Percentiles rank a stretch among this genome's conserved stretches.
These are phyloP conservation scores for Echinops telfairi DNA, from an alignment of 2,113 vertebrate species.

Conservation along the genomic window DNA sequence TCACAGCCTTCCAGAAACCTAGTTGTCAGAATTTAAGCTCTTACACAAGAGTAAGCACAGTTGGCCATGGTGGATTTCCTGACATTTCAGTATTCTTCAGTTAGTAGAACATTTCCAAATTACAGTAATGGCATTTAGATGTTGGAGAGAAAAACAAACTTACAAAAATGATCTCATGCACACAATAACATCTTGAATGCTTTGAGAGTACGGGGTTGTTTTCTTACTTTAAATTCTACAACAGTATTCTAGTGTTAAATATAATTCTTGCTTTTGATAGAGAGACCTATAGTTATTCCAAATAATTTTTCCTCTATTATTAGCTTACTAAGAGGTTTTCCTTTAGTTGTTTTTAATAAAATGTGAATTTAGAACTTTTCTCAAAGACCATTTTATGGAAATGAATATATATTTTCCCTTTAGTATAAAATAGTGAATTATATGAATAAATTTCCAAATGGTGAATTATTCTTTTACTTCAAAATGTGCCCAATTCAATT, in stretches of 20 bases:
- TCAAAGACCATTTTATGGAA: neutral
- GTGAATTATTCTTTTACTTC: conserved; percentile 18
- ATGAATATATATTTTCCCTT: neutral
- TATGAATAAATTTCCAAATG: neutral
- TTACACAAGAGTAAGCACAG: neutral
- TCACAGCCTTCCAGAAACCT: too few relatives aligned
- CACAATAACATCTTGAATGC: neutral
- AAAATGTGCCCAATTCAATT: neutral
- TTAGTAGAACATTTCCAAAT: neutral
- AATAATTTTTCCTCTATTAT: neutral
- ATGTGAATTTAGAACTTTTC: neutral
- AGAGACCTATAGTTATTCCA: neutral
- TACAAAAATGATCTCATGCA: neutral
- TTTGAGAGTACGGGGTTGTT: neutral
- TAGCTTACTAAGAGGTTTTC: neutral
- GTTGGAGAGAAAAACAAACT: neutral
- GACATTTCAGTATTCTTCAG: neutral
- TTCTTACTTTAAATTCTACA: neutral
- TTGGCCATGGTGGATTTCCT: neutral
- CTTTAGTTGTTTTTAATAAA: neutral
- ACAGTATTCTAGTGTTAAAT: neutral
- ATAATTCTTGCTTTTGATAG: neutral
- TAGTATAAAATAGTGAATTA: conserved; percentile 6
- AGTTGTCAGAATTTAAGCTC: too few relatives aligned
- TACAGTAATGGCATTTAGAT: neutral